Evolutionary conservation across 2,888 invertebrate species (phyloP).

Genomic region (Trichogramma evanescens): DNA sequence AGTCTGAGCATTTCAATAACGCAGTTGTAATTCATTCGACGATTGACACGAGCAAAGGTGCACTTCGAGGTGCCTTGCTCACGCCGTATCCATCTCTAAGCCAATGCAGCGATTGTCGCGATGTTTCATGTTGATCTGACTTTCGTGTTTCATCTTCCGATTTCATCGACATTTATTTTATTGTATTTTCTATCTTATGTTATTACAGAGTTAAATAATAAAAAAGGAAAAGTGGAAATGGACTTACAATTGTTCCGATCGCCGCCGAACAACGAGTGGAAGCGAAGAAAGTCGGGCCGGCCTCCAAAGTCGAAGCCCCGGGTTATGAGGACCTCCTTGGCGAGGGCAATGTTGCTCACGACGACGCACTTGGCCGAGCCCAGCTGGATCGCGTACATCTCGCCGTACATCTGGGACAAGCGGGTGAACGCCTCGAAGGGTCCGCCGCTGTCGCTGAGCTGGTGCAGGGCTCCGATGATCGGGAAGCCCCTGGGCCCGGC

Average conservation of each 20-base stretch:
- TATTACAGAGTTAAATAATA: background rate
- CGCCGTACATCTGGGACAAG: conserved; percentile 64
- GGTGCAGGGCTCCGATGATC: conserved; percentile 64
- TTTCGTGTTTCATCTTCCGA: background rate
- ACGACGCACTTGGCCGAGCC: conserved; percentile 66
- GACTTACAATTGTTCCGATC: conserved; percentile 80
- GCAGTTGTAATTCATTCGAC: conserved; percentile 8
- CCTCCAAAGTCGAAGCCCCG: conserved; percentile 78
- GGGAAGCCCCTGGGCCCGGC: conserved; percentile 49
- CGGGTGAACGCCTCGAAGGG: conserved; percentile 69
- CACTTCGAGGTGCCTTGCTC: background rate
- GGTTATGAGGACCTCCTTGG: conserved; percentile 69
- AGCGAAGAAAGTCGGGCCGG: conserved; percentile 72
- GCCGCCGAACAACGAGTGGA: conserved; percentile 75
- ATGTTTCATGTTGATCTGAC: background rate
- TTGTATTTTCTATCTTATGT: no score
- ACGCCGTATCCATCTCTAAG: background rate
- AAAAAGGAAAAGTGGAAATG: background rate
- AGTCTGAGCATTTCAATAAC: conserved; percentile 20
- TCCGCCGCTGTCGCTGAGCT: conserved; percentile 56
- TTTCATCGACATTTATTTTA: no score
- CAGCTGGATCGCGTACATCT: conserved; percentile 63
- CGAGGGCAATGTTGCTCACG: conserved; percentile 65
- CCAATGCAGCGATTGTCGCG: background rate
- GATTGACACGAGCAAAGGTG: background rate